Conservation (phyloP, 2,888 invertebrate genomes). For the Marasmarcha lunaedactyla region DNA sequence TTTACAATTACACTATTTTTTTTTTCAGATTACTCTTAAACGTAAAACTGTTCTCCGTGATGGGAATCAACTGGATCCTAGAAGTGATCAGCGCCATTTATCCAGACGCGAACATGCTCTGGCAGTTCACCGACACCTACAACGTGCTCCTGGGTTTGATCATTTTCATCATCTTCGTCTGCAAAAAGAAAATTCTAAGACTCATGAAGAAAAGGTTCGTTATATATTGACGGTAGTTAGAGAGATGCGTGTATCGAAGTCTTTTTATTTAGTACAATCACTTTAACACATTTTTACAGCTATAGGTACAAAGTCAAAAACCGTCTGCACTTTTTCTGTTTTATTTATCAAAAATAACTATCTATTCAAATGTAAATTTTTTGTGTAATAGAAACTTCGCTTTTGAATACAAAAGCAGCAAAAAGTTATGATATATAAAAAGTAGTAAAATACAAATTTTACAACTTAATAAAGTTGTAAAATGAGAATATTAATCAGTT, state of each 20-base stretch:
- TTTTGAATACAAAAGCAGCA: no score
- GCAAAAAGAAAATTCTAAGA: constrained; percentile 75
- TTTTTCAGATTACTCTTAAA: constrained; percentile 74
- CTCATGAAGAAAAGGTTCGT: constrained; percentile 71
- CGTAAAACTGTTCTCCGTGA: constrained; percentile 77
- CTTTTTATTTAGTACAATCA: background rate
- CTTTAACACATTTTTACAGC: no score
- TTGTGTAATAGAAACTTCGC: no score
- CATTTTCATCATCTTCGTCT: constrained; percentile 80
- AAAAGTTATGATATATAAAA: no score
- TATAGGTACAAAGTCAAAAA: no score
- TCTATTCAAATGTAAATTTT: no score
- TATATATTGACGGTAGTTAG: constrained; percentile 2
- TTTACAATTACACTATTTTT: constrained; percentile 5
- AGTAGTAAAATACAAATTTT: no score
- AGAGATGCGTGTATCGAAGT: background rate
- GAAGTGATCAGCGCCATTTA: constrained; percentile 75
- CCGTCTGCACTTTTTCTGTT: no score
- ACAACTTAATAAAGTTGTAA: no score
- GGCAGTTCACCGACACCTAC: constrained; percentile 74
- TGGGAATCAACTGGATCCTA: constrained; percentile 83
- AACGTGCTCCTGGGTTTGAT: constrained; percentile 77
- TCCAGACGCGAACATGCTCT: constrained; percentile 52
- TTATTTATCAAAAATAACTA: no score
- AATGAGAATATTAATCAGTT: no score